These are phyloP conservation scores for Lasioglossum oenotherae DNA, from an alignment of 2,888 invertebrate genomes.

Conservation along the genomic window DNA sequence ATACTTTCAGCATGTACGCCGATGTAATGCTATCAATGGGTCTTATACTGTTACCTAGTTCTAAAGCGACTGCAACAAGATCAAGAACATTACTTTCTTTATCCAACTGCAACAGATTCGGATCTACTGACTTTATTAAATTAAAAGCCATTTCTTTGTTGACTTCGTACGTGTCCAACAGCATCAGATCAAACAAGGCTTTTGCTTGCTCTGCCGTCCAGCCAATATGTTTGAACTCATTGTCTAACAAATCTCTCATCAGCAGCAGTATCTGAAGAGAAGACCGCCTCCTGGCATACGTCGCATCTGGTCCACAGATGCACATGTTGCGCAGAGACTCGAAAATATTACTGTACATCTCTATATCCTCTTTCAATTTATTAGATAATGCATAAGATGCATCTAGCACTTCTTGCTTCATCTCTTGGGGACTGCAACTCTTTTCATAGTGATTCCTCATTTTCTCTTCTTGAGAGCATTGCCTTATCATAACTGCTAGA, in stretches of 20 bases:
- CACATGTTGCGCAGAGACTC: constrained; percentile 85
- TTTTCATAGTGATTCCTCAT: constrained; percentile 34
- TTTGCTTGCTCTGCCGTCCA: constrained; percentile 80
- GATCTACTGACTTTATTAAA: constrained; percentile 84
- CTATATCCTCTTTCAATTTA: constrained; percentile 76
- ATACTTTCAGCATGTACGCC: constrained; percentile 86
- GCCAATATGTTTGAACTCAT: constrained; percentile 55
- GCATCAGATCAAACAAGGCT: constrained; percentile 86
- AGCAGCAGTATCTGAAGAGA: constrained; percentile 86
- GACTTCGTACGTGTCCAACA: constrained; percentile 91
- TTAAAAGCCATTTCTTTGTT: constrained; percentile 89
- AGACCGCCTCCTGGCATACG: constrained; percentile 87
- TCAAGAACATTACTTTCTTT: constrained; percentile 43
- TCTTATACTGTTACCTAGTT: constrained; percentile 88
- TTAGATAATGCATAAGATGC: constrained; percentile 7
- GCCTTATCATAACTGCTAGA: constrained; percentile 72
- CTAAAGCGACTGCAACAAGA: constrained; percentile 82
- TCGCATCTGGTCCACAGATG: constrained; percentile 87
- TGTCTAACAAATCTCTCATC: constrained; percentile 72
- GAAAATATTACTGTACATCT: constrained; percentile 85
- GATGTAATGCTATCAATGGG: constrained; percentile 92
- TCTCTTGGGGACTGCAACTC: background rate
- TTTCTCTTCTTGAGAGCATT: constrained; percentile 62
- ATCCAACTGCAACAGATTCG: constrained; percentile 69
- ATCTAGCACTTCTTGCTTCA: constrained; percentile 57